Base-by-base conservation (phyloP, 2,113 vertebrate genomes). In the Pagrus major region DNA sequence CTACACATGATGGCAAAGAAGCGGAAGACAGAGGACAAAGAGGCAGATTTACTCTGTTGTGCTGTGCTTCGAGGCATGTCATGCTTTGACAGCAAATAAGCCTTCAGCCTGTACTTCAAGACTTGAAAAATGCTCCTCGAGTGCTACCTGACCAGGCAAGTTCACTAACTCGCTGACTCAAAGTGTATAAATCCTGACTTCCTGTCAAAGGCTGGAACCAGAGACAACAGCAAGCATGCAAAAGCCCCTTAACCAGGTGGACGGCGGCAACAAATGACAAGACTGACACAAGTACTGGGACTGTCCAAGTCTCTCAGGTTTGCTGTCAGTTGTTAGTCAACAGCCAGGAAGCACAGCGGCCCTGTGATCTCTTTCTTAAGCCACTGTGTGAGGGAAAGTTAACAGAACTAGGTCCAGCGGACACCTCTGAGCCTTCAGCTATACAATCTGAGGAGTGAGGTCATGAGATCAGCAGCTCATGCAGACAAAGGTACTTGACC, bases 141-240 rank as follows among this genome's bases (percentile, higher is more conserved):
- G 44, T 76, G 46, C 56, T 82, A 69, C 92, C 80, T 91, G 90
- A 91, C 79, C 46, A n/a, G 88, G 60, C 90, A 92, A 64, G 92
- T 90, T 84, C 59, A 71, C 37, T 1, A 47, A 61, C 59, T 76
- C 11, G 10, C 27, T 56, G 54, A 52, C 16, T 71, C 14, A 60
- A 71, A 59, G 70, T 39, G 41, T n/a, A 59, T 55, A 67, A 86
- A 86, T 77, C 70, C 64, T 46, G 33, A 61, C 83, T 78, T 88
- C 71, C 78, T 85, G 60, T 69, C 51, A 70, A 69, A 69, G 35
- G n/a, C 35, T 61, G 42, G 71, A 63, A 69, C 39, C 18, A 64
- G 46, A 80, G 33, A 87, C 49, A 21, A 75, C 51, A 49, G 73
- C 46, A 55, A 77, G 54, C 89, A 78, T 88, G 83, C 82, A 84